Evolutionary conservation across 2,888 invertebrate genomes (phyloP), one percentile per base, ranked within the genome.

Genomic region (Bedellia somnulentella): DNA sequence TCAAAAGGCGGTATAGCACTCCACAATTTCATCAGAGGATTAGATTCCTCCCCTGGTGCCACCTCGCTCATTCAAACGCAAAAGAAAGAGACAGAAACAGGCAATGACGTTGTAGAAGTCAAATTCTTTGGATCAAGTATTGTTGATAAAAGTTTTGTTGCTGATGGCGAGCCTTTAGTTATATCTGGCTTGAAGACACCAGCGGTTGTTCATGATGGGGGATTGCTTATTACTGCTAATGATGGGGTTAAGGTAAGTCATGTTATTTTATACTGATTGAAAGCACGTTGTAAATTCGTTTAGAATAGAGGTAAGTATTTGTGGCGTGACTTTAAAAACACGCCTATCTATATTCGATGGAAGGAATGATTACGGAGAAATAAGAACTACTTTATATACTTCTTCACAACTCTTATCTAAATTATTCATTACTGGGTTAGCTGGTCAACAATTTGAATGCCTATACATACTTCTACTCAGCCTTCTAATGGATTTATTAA

Each of bases 31-130:
- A 89, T 98, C 40, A 80, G 97, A 12, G 96, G 92, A 0, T 78
- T 95, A 47, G 97, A 97, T 57, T 95, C 94, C 3, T 91, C 93
- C 0, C 97, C 97, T 0, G 97, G 97, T 0, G 96, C 97, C 0
- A 86, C 90, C 62, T 80, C 86, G 0, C 59, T 61, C 37, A 61
- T 75, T 29, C 52, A 55, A 35, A 49, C 58, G 22, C 66, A 68
- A 36, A 59, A 54, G 12, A 62, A 52, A 28, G 77, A 77, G 0
- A 51, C 18, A 18, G 18, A 9, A 18, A 18, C 18, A 18, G 18
- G 9, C 5, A 6, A n/a, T 3, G 24, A 24, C 24, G 57, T 54
- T 14, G 48, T 85, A 57, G 82, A 86, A 56, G 80, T 85, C 1
- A 80, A 86, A 18, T 67, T 97, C 24, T 97, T 86, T 54, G 93